These are phyloP conservation scores for Agrypnus murinus DNA, from an alignment of 2,888 invertebrate species.

Conservation along the genomic window DNA sequence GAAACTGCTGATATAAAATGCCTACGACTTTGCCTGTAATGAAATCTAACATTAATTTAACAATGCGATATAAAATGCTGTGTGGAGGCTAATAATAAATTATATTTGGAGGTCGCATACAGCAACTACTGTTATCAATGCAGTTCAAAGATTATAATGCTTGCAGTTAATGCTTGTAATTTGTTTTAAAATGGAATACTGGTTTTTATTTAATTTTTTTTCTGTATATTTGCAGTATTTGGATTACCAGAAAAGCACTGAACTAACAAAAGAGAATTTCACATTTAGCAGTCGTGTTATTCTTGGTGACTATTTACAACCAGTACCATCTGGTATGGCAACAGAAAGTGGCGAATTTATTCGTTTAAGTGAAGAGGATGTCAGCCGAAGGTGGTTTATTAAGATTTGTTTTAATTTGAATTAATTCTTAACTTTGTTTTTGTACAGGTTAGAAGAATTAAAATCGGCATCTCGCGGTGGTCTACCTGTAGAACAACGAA, in stretches of 20 bases:
- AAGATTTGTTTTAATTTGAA: neutral
- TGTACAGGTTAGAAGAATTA: constrained; percentile 78
- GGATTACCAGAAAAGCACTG: constrained; percentile 75
- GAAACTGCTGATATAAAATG: too few relatives aligned
- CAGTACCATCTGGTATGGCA: constrained; percentile 76
- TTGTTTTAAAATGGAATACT: too few relatives aligned
- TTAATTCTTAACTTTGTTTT: too few relatives aligned
- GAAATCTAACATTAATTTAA: too few relatives aligned
- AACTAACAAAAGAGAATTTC: constrained; percentile 90
- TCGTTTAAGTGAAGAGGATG: constrained; percentile 87
- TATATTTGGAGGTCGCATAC: too few relatives aligned
- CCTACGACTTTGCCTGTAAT: too few relatives aligned
- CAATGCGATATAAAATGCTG: too few relatives aligned
- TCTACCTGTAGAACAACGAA: constrained; percentile 83
- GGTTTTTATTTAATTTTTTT: constrained; percentile 1
- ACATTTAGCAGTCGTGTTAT: constrained; percentile 92
- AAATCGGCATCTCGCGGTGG: constrained; percentile 77
- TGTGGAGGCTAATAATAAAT: too few relatives aligned
- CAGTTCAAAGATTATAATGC: neutral
- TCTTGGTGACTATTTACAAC: constrained; percentile 93
- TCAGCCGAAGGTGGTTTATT: constrained; percentile 79
- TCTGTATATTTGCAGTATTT: constrained; percentile 78
- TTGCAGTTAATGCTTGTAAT: too few relatives aligned
- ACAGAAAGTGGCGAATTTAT: constrained; percentile 83
- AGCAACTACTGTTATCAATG: neutral